Evolutionary conservation across 2,797 vertebrate genomes (phyloP).

Genomic region (Varecia variegata): DNA sequence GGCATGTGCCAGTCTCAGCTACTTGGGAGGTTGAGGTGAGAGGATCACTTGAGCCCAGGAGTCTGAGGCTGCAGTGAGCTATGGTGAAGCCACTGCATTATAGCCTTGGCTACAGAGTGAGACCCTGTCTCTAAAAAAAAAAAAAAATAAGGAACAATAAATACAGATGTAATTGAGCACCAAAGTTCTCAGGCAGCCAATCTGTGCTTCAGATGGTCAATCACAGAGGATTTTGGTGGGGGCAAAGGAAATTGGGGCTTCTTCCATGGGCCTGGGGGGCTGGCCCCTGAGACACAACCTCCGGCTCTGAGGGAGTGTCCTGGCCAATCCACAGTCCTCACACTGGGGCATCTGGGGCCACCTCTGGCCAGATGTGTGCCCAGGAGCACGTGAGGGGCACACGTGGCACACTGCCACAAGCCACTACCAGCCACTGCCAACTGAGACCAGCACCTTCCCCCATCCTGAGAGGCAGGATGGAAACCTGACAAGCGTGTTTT

Average conservation of each 20-base stretch:
- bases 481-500: constrained; percentile 73
- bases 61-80: no score
- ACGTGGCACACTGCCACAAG: not conserved
- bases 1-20: not conserved
- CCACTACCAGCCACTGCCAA: not conserved
- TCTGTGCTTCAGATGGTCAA: not conserved
- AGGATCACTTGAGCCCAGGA: no score
- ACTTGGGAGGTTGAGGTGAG: not conserved
- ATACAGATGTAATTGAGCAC: not conserved
- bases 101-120: no score
- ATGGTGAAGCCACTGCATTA: no score
- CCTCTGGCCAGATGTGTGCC: not conserved
- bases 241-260: not conserved
- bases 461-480: not conserved
- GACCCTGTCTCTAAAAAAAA: not conserved
- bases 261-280: not conserved
- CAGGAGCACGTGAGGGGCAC: not conserved
- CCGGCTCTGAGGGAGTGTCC: not conserved
- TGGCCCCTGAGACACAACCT: not conserved
- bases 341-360: not conserved
- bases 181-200: not conserved
- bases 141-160: not conserved
- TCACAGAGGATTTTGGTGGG: not conserved
- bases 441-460: not conserved
- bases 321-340: not conserved